Percentiles rank a stretch among this genome's conserved stretches.
These are phyloP conservation scores for Stigmatopora argus DNA, from an alignment of 2,113 vertebrate species.

Conservation along the genomic window DNA sequence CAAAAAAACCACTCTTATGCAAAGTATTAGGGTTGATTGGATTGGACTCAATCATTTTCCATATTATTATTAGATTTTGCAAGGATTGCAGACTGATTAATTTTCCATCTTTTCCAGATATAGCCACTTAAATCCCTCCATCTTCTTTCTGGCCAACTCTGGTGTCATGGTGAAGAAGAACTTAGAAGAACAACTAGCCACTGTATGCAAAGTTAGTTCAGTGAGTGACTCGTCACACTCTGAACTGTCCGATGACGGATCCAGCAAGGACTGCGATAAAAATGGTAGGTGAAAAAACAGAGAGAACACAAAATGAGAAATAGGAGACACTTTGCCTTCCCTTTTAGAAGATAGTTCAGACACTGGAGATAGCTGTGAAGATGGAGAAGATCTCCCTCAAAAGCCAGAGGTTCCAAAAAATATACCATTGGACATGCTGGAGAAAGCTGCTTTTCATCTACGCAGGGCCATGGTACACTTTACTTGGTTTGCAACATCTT, in stretches of 20 bases:
- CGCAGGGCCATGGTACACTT: constrained; percentile 80
- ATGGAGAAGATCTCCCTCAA: background rate
- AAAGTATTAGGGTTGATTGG: no score
- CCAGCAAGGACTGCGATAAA: constrained; percentile 10
- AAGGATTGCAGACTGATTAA: background rate
- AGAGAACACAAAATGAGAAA: background rate
- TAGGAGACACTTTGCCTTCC: background rate
- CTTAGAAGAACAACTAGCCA: constrained; percentile 14
- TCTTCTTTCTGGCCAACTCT: constrained; percentile 80
- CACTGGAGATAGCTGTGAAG: background rate
- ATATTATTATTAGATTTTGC: background rate
- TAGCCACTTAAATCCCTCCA: constrained; percentile 70
- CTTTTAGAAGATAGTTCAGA: constrained; percentile 1
- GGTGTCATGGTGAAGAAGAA: constrained; percentile 72
- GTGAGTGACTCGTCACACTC: constrained; percentile 6
- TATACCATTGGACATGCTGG: constrained; percentile 65
- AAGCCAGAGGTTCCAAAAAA: constrained; percentile 14
- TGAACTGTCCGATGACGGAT: background rate
- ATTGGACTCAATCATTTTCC: no score
- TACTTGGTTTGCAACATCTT: background rate
- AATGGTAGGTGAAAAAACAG: constrained; percentile 16
- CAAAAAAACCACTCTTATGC: no score
- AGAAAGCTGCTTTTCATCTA: constrained; percentile 74
- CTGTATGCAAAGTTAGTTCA: constrained; percentile 8
- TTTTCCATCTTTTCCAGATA: constrained; percentile 69